A percentile compares a stretch with the other conserved stretches of the same genome.
Evolutionary conservation across 2,113 vertebrate genomes (phyloP).

Genomic region (Marmota flaviventris): DNA sequence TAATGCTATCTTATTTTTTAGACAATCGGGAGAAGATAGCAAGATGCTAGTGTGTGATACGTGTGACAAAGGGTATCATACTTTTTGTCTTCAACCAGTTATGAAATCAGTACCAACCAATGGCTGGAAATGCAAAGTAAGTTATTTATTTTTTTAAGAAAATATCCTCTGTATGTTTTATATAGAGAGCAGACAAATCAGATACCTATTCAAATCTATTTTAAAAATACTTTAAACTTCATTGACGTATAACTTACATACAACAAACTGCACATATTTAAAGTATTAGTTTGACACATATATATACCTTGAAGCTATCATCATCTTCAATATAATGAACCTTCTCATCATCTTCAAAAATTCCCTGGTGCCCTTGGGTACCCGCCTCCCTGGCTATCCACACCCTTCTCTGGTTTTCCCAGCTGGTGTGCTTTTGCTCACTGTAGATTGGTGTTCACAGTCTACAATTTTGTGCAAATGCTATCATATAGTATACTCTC

Average conservation of each 20-base stretch:
- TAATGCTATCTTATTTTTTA: conserved; percentile 84
- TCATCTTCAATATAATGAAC: neutral
- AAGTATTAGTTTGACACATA: conserved; percentile 41
- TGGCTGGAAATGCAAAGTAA: conserved; percentile 98
- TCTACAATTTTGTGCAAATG: conserved; percentile 11
- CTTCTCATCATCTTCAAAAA: neutral
- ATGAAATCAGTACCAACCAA: conserved; percentile 93
- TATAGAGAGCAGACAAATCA: conserved; percentile 13
- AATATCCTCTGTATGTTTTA: conserved; percentile 59
- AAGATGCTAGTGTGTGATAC: conserved; percentile 96
- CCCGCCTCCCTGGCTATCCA: neutral
- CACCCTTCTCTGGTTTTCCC: neutral
- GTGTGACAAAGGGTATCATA: conserved; percentile 97
- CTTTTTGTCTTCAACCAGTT: conserved; percentile 96
- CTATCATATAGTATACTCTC: neutral
- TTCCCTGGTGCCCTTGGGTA: neutral
- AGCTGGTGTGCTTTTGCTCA: neutral
- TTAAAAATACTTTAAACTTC: neutral
- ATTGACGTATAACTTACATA: conserved; percentile 22
- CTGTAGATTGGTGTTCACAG: neutral
- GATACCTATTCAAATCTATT: conserved; percentile 51
- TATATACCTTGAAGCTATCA: neutral
- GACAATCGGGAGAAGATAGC: conserved; percentile 93
- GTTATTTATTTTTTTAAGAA: conserved; percentile 78
- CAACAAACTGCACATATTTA: neutral